Evolutionary conservation across 2,888 invertebrate genomes (phyloP).

Genomic region (Diogma glabrata): DNA sequence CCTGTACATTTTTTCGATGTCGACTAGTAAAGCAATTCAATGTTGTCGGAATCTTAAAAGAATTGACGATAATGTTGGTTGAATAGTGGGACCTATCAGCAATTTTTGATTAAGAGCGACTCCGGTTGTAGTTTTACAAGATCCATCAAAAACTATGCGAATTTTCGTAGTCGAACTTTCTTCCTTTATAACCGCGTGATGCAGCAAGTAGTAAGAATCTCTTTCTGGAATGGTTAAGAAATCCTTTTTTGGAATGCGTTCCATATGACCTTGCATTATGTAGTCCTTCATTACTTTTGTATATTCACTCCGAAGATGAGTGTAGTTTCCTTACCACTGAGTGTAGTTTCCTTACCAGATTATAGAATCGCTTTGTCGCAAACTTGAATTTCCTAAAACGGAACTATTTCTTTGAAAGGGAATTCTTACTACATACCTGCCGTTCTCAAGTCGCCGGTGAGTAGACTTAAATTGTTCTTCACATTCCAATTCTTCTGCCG

Average conservation of each 20-base stretch:
- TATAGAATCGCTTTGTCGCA: not conserved
- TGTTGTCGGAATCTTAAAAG: not conserved
- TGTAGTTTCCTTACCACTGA: no score
- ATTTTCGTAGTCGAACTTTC: not conserved
- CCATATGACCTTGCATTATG: not conserved
- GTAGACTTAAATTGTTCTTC: not conserved
- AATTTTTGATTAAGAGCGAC: not conserved
- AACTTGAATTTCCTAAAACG: not conserved
- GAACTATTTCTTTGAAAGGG: not conserved
- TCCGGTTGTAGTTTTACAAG: not conserved
- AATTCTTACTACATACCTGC: not conserved
- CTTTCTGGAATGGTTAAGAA: not conserved
- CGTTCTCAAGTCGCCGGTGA: not conserved
- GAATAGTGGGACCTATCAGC: not conserved
- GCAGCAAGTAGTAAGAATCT: not conserved
- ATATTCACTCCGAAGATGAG: not conserved
- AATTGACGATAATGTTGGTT: not conserved
- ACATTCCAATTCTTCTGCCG: not conserved
- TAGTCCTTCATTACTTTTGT: not conserved
- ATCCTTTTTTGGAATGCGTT: not conserved
- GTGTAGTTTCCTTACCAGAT: not conserved
- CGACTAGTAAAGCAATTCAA: not conserved
- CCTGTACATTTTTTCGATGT: not conserved
- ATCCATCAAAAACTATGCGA: no score
- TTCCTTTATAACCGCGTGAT: not conserved